These are phyloP conservation scores for Erebia palarica DNA, from an alignment of 2,888 invertebrate species.

Conservation along the genomic window DNA sequence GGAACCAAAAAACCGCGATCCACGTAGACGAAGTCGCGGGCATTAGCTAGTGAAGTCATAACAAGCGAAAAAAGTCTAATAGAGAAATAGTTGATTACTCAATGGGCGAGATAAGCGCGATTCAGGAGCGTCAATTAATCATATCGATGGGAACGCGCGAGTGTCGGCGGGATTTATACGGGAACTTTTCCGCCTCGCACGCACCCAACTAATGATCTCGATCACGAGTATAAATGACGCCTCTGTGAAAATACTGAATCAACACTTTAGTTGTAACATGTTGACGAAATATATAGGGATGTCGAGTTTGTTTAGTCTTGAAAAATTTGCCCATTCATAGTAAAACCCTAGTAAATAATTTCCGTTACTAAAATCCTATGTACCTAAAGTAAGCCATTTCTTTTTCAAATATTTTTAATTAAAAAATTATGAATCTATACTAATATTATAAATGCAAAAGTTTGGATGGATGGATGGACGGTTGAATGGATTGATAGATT, in stretches of 20 bases:
- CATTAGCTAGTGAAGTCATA: no score
- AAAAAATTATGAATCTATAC: no score
- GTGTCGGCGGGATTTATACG: slow-evolving; percentile 68
- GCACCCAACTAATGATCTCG: slow-evolving; percentile 63
- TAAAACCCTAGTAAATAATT: no score
- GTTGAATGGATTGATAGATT: no score
- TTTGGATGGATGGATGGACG: no score
- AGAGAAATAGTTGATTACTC: slow-evolving; percentile 32
- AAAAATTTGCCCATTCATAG: no score
- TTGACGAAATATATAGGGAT: slow-evolving; percentile 1
- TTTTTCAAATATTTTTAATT: no score
- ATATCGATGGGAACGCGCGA: slow-evolving; percentile 67
- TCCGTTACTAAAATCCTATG: no score
- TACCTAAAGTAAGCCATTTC: no score
- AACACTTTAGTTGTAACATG: slow-evolving; percentile 29
- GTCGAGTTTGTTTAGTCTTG: not conserved
- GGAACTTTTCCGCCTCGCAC: slow-evolving; percentile 64
- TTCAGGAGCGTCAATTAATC: slow-evolving; percentile 60
- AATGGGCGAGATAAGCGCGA: slow-evolving; percentile 39
- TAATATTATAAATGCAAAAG: no score
- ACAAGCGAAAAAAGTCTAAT: not conserved
- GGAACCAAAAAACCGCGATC: no score
- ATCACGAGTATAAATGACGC: slow-evolving; percentile 59
- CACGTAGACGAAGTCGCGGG: no score
- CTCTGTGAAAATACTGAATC: slow-evolving; percentile 32